Base-by-base conservation (phyloP, 2,113 vertebrate species). In the Anser cygnoides region DNA sequence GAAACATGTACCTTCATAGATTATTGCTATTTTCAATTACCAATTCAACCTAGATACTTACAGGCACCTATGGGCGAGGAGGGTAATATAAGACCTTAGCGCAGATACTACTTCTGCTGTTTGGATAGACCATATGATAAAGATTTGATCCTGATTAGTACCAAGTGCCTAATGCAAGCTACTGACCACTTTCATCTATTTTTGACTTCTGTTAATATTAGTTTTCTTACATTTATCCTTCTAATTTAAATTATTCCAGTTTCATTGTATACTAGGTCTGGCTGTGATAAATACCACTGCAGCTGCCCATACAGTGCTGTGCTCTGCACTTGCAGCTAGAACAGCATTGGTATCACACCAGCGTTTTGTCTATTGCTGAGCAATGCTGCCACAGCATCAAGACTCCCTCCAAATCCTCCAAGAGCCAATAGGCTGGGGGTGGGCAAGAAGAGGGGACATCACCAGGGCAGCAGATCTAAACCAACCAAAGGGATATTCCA, bases 41-140 rank as follows among this genome's bases (percentile, higher is more conserved):
- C 41, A 17, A 3, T 43, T 29, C 35, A 57, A 76, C 50, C 8
- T 31, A 76, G 57, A 37, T 2, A 39, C 71, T 77, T 44, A 11
- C 1, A 0, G 10, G 6, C 63, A 44, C 4, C n/a, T 77, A 67
- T 13, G 3, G 8, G 5, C 46, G 66, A 72, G 20, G 7, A 67
- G 4, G 2, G 19, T 57, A 77, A 68, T 15, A 41, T 20, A 70
- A 84, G 14, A 31, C 29, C 4, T 12, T 39, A 46, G 9, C 55
- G 26, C 16, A 65, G 49, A 22, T 7, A 26, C 3, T 15, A 18
- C 5, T 43, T 65, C 18, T 55, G 22, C 20, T 43, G 8, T 20
- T n/a, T 0, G 0, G 13, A 8, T 25, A 66, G 16, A 9, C 10
- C 2, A 5, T 37, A 4, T 14, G 26, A n/a, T 49, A 59, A 75